Evolutionary conservation across 2,797 vertebrate species (phyloP).

Genomic region (Sebastes diaconus): DNA sequence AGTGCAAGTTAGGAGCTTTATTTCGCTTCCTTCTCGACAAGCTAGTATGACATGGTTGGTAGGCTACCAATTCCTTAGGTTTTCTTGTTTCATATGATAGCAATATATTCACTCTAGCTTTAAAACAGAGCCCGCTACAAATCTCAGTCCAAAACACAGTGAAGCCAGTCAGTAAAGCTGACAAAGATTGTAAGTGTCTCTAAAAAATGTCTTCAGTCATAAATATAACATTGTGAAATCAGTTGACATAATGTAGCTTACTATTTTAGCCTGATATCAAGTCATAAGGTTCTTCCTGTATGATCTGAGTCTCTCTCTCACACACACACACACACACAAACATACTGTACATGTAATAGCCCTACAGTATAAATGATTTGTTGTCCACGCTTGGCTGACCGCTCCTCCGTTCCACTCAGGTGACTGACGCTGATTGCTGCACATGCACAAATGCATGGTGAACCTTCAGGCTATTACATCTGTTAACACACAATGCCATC

Average conservation of each 20-base stretch:
- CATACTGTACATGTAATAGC: neutral
- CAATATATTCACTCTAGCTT: too few species aligned
- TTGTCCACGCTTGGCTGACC: constrained; percentile 19
- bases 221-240: neutral
- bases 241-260: neutral
- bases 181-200: neutral
- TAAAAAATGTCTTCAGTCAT: neutral
- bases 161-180: neutral
- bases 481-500: constrained; percentile 40
- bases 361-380: constrained; percentile 12
- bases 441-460: constrained; percentile 30
- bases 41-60: too few species aligned
- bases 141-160: too few species aligned
- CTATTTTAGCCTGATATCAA: neutral
- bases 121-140: too few species aligned
- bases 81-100: too few species aligned
- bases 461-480: constrained; percentile 53
- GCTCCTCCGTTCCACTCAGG: constrained; percentile 42
- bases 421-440: constrained; percentile 42
- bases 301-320: neutral
- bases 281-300: neutral
- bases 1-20: too few species aligned
- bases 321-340: too few species aligned
- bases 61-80: too few species aligned
- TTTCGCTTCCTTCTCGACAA: too few species aligned